phyloP scores from a whole-genome alignment of 2,113 vertebrate species.

The Dicerorhinus sumatrensis region DNA sequence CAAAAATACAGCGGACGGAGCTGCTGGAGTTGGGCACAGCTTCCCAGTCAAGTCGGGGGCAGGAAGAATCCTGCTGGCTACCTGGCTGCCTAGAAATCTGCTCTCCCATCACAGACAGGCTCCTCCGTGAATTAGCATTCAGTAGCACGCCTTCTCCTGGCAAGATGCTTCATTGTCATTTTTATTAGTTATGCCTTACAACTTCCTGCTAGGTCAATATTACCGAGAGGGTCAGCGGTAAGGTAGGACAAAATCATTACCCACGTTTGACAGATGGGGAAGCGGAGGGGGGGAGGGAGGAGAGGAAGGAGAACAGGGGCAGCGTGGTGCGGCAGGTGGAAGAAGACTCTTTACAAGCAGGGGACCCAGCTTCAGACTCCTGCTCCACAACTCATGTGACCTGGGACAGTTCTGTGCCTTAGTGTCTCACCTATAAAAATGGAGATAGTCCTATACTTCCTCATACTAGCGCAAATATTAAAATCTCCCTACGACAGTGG shows the following conservation, averaged over 20 bases:
- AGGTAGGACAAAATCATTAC: conserved; percentile 51
- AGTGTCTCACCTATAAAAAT: neutral
- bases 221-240: neutral
- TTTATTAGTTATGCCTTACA: conserved; percentile 61
- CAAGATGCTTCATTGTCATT: conserved; percentile 13
- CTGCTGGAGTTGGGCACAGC: neutral
- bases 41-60: neutral
- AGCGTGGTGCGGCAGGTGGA: accelerated
- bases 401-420: neutral
- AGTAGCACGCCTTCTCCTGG: neutral
- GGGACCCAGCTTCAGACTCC: too few relatives aligned
- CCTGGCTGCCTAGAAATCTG: neutral
- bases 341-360: neutral
- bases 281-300: neutral
- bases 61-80: neutral
- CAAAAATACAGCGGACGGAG: accelerated
- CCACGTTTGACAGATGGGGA: neutral
- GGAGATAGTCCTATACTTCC: neutral
- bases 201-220: conserved; percentile 50
- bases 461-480: neutral
- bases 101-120: neutral
- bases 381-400: neutral
- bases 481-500: neutral
- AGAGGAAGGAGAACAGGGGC: too few relatives aligned
- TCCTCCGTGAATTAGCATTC: neutral